A percentile compares a stretch with the other conserved stretches of the same genome.
These are phyloP conservation scores for Oncopodura yosiiana DNA, from an alignment of 1,140 invertebrate species.

Conservation along the genomic window DNA sequence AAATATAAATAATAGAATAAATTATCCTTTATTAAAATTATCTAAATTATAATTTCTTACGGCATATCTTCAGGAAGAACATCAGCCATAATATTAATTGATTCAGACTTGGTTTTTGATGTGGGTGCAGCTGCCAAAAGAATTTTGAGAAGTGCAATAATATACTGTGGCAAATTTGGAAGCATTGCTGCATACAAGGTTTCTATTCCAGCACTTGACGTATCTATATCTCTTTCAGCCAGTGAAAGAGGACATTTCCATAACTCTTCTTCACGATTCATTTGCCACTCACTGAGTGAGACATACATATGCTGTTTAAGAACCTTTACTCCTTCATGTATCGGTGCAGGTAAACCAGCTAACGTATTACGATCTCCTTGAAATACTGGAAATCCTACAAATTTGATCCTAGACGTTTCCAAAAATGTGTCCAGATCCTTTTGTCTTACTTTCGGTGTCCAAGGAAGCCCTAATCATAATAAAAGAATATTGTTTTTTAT, in stretches of 20 bases:
- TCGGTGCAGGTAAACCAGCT: conserved; percentile 80
- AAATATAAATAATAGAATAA: conserved; percentile 32
- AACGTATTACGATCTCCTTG: conserved; percentile 74
- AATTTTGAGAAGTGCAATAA: conserved; percentile 95
- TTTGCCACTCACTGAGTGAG: conserved; percentile 70
- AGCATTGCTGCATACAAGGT: conserved; percentile 55
- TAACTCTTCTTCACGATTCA: conserved; percentile 65
- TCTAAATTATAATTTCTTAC: conserved; percentile 45
- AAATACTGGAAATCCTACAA: conserved; percentile 85
- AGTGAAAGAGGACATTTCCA: conserved; percentile 42
- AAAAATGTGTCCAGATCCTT: conserved; percentile 86
- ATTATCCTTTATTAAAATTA: conserved; percentile 8
- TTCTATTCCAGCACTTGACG: conserved; percentile 15
- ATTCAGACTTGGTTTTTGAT: conserved; percentile 95
- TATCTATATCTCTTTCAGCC: conserved; percentile 50
- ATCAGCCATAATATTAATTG: conserved; percentile 96
- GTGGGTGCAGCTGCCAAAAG: conserved; percentile 93
- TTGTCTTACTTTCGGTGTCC: conserved; percentile 91
- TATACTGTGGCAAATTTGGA: conserved; percentile 87
- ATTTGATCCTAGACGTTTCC: conserved; percentile 83
- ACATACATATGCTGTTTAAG: conserved; percentile 79
- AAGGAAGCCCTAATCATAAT: conserved; percentile 58
- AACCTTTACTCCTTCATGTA: conserved; percentile 87
- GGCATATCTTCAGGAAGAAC: conserved; percentile 94
- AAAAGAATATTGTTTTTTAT: not conserved